Base-by-base conservation (phyloP, 2,888 invertebrate genomes). In the Bibio marci region DNA sequence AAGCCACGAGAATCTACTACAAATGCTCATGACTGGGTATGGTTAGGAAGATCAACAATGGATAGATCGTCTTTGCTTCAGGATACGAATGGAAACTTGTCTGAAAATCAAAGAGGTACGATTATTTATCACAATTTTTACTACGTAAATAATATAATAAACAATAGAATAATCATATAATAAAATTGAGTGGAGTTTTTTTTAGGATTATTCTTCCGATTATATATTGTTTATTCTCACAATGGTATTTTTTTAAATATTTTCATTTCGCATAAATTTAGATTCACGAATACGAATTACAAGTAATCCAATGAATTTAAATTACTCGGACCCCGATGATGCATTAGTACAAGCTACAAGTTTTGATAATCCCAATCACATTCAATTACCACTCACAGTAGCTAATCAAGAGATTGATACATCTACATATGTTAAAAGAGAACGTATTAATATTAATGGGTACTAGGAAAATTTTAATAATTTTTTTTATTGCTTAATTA, bases 1-100 rank as follows among this genome's bases (percentile, higher is more conserved):
- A 71, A 76, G 49, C 70, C 75, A 0, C 62, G 76, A 43, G 83
- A 85, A 55, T 79, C 83, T 1, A 85, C 86, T 5, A 86, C 86
- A 22, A 88, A 90, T 55, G 90, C 83, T 0, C 90, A 90, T 52
- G 90, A 91, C 53, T 90, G 88, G 88, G 92, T 95, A 35, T 95
- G 94, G 94, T 69, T 95, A 42, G 92, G 94, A 50, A 64, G 78
- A 37, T 78, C 78, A 7, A 80, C 80, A 8, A 67, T 81, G 44
- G 77, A 70, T 45, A 59, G 69, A 34, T 58, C 59, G 7, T 59
- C 60, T 4, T 46, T 57, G 32, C 48, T 50, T 4, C 49, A 49
- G 34, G 51, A 52, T 42, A 47, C 50, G 14, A 46, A 50, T 44
- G 45, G 50, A 45, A 49, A 51, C 44, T 35, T 49, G 37, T 43